Evolutionary conservation across 2,113 vertebrate species (phyloP), one percentile per base, ranked within the genome.

Genomic region (Poicephalus meyeri): DNA sequence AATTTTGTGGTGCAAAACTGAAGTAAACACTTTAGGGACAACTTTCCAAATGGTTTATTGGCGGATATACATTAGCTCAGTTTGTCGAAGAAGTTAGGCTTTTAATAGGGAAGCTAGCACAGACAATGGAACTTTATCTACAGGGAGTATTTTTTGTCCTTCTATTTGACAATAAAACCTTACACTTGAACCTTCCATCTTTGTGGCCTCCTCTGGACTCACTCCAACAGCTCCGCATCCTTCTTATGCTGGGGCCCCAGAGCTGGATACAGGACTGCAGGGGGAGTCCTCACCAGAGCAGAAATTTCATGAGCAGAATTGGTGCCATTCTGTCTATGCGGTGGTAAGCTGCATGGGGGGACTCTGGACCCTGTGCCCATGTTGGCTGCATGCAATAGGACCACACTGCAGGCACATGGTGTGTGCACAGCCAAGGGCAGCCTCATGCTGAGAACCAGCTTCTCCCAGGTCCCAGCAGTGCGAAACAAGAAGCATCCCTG

Each of bases 341-440:
- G 26, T 5, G 16, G 7, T 13, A 33, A 28, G 7, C 6, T 2
- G 13, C 66, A 41, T 1, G 2, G 13, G 16, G 46, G 17, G 5
- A 24, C 14, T 7, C 71, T 4, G 4, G 15, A 47, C 8, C 47
- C 74, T 5, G 1, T 19, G 37, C 33, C 44, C 42, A 4, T 7
- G 0, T 3, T 2, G 61, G 29, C 49, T 25, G 29, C 29, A 2
- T 1, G 7, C 41, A 6, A 12, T 17, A 20, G n/a, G 74, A n/a
- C 28, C 33, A 7, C 1, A 3, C n/a, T 6, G 20, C 20, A 2
- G 20, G 12, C 26, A 16, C 4, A 3, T 7, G 46, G 46, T 55
- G 12, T n/a, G 14, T 6, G 20, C 31, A 12, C 1, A 2, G 24
- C 7, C 85, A 47, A 3, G 14, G 8, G 24, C 31, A 28, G 12